Evolutionary conservation across 2,797 vertebrate genomes (phyloP), one percentile per base, ranked within the genome.

Genomic region (Coregonus ussuriensis): DNA sequence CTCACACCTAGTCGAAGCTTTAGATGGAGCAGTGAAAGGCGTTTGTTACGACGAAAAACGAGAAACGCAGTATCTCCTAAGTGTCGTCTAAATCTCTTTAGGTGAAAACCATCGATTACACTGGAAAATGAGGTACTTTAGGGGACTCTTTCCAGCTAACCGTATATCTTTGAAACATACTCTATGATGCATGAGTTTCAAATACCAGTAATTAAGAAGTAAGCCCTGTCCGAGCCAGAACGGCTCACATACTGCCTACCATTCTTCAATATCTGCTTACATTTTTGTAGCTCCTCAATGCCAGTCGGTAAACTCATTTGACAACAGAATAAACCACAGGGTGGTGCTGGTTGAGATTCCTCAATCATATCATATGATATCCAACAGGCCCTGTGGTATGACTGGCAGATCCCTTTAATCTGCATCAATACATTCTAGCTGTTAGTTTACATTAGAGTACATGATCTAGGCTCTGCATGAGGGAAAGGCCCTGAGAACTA

Each of bases 401-500:
- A 59, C 71, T 62, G 3, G 79, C 37, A 16, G 54, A 83, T 82
- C 73, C 79, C 87, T 87, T 68, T 83, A 88, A 89, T 87, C 63
- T 79, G 75, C 85, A 78, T 79, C 84, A 86, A 84, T 83, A 77
- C 74, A 84, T 56, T 86, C 79, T n/a, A 77, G 76, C 83, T 79
- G 82, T 85, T 89, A 51, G 4, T 85, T 87, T 71, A 74, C 71
- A 81, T 89, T 88, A 85, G 84, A 83, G 84, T 85, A 87, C 87
- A 47, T 47, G 41, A 82, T 6, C 3, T 18, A 33, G 51, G 52
- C 6, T 54, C 15, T 33, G 29, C 56, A 59, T 59, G 6, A n/a
- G 56, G n/a, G n/a, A 59, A n/a, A 63, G 21, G 59, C 21, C 59
- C 59, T 2, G 9, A 47, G 41, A 47, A 47, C 11, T 63, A 11